phyloP scores from a whole-genome alignment of 2,113 vertebrate genomes.

The Hipposideros armiger region DNA sequence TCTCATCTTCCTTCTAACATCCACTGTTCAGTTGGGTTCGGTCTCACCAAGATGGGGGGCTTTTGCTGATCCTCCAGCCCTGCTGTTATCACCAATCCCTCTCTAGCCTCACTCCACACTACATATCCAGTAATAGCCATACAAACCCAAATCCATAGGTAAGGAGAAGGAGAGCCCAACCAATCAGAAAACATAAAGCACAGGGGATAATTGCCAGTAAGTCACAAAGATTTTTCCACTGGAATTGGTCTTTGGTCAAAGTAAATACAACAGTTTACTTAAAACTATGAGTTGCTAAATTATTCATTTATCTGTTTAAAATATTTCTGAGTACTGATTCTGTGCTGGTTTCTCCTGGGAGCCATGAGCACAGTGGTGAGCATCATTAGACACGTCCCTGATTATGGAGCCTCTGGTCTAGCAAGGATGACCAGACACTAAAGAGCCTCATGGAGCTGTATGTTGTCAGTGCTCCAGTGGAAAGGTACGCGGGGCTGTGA shows the following conservation, averaged over 20 bases:
- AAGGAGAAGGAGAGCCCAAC: background rate
- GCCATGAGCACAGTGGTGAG: background rate
- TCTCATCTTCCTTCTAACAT: background rate
- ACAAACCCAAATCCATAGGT: background rate
- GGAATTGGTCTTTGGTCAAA: background rate
- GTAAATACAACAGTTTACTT: background rate
- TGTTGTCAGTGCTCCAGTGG: background rate
- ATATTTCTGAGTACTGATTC: background rate
- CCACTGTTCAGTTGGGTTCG: background rate
- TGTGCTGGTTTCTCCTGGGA: background rate
- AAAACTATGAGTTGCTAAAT: background rate
- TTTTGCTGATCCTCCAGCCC: background rate
- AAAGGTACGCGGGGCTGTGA: background rate
- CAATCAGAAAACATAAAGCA: background rate
- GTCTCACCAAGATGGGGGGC: background rate
- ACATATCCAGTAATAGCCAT: background rate
- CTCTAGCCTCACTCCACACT: background rate
- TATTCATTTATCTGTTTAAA: slow-evolving; percentile 31
- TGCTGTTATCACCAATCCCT: background rate
- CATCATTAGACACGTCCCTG: background rate
- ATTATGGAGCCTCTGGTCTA: background rate
- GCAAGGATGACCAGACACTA: background rate
- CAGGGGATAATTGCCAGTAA: background rate
- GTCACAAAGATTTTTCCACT: slow-evolving; percentile 33
- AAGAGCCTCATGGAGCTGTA: background rate